Evolutionary conservation across 1,140 invertebrate species (phyloP), one percentile per base, ranked within the genome.

Genomic region (Halotydeus destructor): DNA sequence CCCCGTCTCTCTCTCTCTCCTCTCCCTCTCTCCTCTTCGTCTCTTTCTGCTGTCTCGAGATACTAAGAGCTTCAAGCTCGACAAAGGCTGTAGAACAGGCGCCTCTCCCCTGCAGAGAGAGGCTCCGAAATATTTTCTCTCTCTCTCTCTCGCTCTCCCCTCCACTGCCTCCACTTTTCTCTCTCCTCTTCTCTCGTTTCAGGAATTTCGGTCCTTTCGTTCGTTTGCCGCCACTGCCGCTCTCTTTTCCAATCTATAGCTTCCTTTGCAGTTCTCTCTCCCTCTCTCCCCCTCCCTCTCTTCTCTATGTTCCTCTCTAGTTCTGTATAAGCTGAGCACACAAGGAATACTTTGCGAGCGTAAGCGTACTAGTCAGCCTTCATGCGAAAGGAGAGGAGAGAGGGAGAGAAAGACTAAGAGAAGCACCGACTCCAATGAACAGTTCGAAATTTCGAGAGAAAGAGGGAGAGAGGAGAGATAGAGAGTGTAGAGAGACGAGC

Each of bases 261-360:
- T n/a, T 14, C 21, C 14, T 12, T 14, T n/a, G 18, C n/a, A 22
- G 6, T 23, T 38, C 37, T 23, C 37, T 38, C 34, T 26, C 37
- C 14, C 16, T 16, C 18, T 44, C 25, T 43, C 34, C 22, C 34
- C 22, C 34, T 36, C 34, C 22, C 34, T 36, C 34, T 31, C 30
- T 31, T 31, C 30, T 31, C 30, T 31, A 12, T 31, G 12, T 27
- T 39, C 22, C 18, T 30, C 11, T 16, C 14, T 14, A 12, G 34
- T 11, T 11, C 34, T 12, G 30, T 12, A 31, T 31, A 16, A 12
- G 30, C 30, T 31, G 22, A 12, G 12, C 22, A 12, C 34, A 36
- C 11, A 36, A 12, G 11, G 12, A 14, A 14, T 12, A 36, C 11
- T 18, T 12, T 23, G 12, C 23, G 14, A 12, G 23, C 37, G 23